Conservation (phyloP, 2,888 invertebrate genomes). For the Drosophila paramelanica region DNA sequence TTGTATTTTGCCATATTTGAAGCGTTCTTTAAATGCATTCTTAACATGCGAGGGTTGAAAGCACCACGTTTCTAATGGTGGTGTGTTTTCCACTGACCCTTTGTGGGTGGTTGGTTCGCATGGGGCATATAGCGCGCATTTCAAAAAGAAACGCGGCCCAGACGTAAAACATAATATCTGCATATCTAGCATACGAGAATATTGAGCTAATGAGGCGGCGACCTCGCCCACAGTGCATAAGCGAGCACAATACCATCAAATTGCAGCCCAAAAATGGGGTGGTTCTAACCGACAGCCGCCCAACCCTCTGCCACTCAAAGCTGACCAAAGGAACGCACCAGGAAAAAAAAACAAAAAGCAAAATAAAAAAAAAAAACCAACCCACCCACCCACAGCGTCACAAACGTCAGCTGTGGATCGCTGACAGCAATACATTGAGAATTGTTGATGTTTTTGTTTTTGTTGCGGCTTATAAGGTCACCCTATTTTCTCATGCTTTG, state of each 20-base stretch:
- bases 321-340: constrained; percentile 42
- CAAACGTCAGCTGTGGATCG: constrained; percentile 29
- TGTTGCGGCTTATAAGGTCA: constrained; percentile 59
- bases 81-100: constrained; percentile 52
- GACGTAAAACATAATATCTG: constrained; percentile 40
- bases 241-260: constrained; percentile 28
- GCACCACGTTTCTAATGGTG: constrained; percentile 30
- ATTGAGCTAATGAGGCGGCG: constrained; percentile 65
- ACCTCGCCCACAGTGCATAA: constrained; percentile 53
- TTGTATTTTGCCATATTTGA: constrained; percentile 17
- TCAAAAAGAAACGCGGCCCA: constrained; percentile 9
- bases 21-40: constrained; percentile 37
- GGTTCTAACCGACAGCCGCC: constrained; percentile 13
- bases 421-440: constrained; percentile 20
- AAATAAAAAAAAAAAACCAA: constrained; percentile 9
- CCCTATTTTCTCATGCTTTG: constrained; percentile 40
- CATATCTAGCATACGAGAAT: constrained; percentile 29
- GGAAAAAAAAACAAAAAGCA: neutral
- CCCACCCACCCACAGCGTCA: constrained; percentile 22
- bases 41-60: constrained; percentile 56
- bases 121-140: neutral
- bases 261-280: constrained; percentile 31
- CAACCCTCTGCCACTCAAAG: constrained; percentile 18
- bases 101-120: constrained; percentile 52
- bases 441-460: constrained; percentile 16